Conservation (phyloP, 2,888 invertebrate genomes). For the Rhagophthalmus giganteus region DNA sequence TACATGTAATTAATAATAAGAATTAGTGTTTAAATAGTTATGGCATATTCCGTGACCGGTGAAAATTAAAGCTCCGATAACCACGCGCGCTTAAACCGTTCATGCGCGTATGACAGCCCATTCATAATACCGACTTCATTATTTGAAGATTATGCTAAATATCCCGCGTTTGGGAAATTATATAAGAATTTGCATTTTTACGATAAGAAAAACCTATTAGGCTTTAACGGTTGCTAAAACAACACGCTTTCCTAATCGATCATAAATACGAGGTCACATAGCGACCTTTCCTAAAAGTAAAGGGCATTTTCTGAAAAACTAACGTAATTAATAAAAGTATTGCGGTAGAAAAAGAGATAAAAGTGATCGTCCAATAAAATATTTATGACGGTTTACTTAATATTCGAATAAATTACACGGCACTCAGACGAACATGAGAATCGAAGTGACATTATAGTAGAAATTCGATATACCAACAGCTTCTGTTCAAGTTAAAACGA, state of each 20-base stretch:
- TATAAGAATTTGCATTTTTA: slow-evolving; percentile 49
- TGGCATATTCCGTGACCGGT: slow-evolving; percentile 44
- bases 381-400: slow-evolving; percentile 15
- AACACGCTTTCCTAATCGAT: slow-evolving; percentile 39
- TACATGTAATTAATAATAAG: slow-evolving; percentile 40
- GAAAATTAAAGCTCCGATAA: slow-evolving; percentile 43
- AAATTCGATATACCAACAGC: slow-evolving; percentile 15
- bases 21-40: slow-evolving; percentile 45
- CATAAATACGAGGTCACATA: slow-evolving; percentile 38
- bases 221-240: slow-evolving; percentile 39
- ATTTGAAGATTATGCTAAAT: slow-evolving; percentile 51
- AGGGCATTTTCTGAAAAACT: slow-evolving; percentile 10
- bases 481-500: slow-evolving; percentile 4
- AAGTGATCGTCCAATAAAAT: slow-evolving; percentile 17
- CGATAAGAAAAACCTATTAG: slow-evolving; percentile 48
- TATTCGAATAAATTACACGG: slow-evolving; percentile 22
- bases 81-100: slow-evolving; percentile 38
- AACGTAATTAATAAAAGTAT: neutral
- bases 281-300: slow-evolving; percentile 25
- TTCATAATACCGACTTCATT: slow-evolving; percentile 51
- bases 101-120: slow-evolving; percentile 49
- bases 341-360: slow-evolving; percentile 1
- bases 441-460: slow-evolving; percentile 12
- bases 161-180: slow-evolving; percentile 44
- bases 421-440: slow-evolving; percentile 6